Evolutionary conservation across 2,113 vertebrate genomes (phyloP), one percentile per base, ranked within the genome.

Genomic region (Grus americana): DNA sequence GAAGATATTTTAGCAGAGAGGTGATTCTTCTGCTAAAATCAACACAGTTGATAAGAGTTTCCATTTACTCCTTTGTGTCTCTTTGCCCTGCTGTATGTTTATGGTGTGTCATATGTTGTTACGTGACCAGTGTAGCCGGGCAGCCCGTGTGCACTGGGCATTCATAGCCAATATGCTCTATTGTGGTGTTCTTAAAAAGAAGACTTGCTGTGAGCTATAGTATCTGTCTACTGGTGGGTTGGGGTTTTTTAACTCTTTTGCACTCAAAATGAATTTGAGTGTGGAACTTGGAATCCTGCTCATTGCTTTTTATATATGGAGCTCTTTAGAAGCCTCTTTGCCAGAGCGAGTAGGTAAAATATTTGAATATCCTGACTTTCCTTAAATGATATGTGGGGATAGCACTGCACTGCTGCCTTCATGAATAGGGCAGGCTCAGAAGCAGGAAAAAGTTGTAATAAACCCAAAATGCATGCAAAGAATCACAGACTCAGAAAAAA

Each of bases 51-150:
- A 65, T 90, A 85, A 85, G 75, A 63, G 12, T 34, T 96, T 95
- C 80, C 54, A 91, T 91, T 96, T 92, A 83, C 44, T 96, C 34
- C 44, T 96, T 89, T 92, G 58, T 81, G n/a, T 12, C 10, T 54
- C 30, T 23, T 70, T 95, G 44, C 26, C 76, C 19, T 71, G 34
- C 42, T 61, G 19, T 85, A 50, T 18, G 29, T 15, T 63, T 50
- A 52, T 1, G 20, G 12, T 40, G 38, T 50, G 22, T 62, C 46
- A 46, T 83, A 83, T 59, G 79, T 95, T 96, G 86, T 88, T 86
- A 75, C 91, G 68, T 71, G 73, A 97, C 78, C 34, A 36, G 47
- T 79, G 83, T 54, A 88, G 29, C 59, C 86, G 54, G 36, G 50
- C 52, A 12, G n/a, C 34, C 75, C 36, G 5, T 54, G 22, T 79